These are phyloP conservation scores for Vultur gryphus DNA, from an alignment of 2,797 vertebrate species.

Conservation along the genomic window DNA sequence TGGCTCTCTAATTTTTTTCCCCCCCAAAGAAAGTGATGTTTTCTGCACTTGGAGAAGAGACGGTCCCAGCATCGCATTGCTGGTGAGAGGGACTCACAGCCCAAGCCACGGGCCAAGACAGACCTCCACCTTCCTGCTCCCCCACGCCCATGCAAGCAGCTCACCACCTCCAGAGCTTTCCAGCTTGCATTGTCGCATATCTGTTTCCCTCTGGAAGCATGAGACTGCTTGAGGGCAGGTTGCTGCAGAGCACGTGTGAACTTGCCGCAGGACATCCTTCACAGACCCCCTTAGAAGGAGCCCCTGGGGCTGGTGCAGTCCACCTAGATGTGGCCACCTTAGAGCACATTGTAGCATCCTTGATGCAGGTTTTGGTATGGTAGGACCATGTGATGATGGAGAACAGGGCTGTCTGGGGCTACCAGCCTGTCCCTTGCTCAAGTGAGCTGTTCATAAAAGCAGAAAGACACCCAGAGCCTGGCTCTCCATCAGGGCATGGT, in stretches of 20 bases:
- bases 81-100: not conserved
- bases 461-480: not conserved
- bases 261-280: not conserved
- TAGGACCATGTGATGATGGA: not conserved
- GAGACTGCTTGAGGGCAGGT: fast-evolving
- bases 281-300: not conserved
- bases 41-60: not conserved
- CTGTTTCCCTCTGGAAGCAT: not conserved
- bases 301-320: not conserved
- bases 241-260: not conserved
- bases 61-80: fast-evolving
- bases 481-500: not conserved
- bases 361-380: not conserved
- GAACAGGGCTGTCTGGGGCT: not conserved
- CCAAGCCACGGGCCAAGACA: not conserved
- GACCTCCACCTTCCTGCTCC: not conserved
- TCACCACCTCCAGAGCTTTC: not conserved
- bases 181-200: not conserved
- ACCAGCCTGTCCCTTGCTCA: not conserved
- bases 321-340: not conserved
- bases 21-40: not conserved
- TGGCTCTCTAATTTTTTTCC: not conserved
- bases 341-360: not conserved
- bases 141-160: not conserved
- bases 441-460: not conserved